Base-by-base conservation (phyloP, 1,140 invertebrate species). In the Stratiolaelaps scimitus region DNA sequence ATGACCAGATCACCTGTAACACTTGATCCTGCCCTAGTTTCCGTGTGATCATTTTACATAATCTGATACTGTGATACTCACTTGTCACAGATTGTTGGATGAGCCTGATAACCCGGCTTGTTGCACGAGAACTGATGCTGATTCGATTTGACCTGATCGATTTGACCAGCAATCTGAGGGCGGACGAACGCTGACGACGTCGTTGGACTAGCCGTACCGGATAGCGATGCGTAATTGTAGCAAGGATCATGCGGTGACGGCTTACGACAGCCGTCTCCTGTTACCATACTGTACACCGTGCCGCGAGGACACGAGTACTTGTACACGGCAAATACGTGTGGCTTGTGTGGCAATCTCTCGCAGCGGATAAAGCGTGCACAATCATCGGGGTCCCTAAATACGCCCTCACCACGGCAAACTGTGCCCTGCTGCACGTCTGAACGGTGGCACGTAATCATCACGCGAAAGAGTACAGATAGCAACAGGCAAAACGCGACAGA, bases 111-210 rank as follows among this genome's bases (percentile, higher is more conserved):
- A 4, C 53, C 53, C 23, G 26, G 53, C 15, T 17, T 15, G 17
- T 17, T 26, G 53, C 53, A 60, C 13, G 53, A 23, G 17, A 60
- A 60, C 34, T 60, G 26, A 29, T 60, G 26, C 53, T 60, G 53
- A 4, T 1, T 23, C 15, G 53, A 13, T n/a, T n/a, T n/a, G 10
- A 34, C 15, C 15, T 23, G 53, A 5, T 5, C 6, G 34, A 10
- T 34, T 26, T 19, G n/a, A 26, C 13, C 53, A 13, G 15, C 26
- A 23, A 28, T 48, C 17, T 15, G 53, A 6, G 47, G 78, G n/a
- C n/a, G n/a, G n/a, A n/a, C n/a, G 76, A 23, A 81, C 82, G 72
- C 85, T 88, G 10, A 76, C 78, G 74, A 84, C 87, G 70, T 85
- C 81, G 70, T 83, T n/a, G 47, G 47, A 23, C 28, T 4, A 19